Conservation (phyloP, 2,888 invertebrate species). For the Rhagonycha fulva region DNA sequence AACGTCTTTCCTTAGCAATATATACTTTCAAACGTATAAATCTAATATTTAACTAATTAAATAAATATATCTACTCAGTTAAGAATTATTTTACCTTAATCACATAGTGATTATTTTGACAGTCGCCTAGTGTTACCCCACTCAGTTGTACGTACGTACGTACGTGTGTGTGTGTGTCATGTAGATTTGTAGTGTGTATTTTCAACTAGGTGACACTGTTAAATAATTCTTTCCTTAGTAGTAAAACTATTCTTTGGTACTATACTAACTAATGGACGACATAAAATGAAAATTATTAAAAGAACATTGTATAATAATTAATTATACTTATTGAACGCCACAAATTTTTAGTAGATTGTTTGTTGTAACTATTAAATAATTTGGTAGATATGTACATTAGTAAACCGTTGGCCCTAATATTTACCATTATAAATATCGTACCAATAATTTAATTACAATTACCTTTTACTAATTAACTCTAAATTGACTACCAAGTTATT, state of each 20-base stretch:
- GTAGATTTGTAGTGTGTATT: no score
- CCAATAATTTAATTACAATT: background rate
- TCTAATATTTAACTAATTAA: background rate
- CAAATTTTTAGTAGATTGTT: background rate
- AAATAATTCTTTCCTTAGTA: background rate
- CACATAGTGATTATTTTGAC: background rate
- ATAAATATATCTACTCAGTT: background rate
- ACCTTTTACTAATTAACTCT: slow-evolving; percentile 32
- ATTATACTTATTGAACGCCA: background rate
- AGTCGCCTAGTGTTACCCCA: background rate
- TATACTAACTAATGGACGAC: background rate
- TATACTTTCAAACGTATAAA: background rate
- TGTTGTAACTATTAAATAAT: background rate
- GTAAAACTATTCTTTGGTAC: background rate
- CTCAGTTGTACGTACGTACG: background rate
- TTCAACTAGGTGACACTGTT: no score
- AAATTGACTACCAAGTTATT: slow-evolving; percentile 42
- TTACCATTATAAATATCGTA: slow-evolving; percentile 45
- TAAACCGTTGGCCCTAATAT: slow-evolving; percentile 49
- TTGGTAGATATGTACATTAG: slow-evolving; percentile 42
- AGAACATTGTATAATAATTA: background rate
- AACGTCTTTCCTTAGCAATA: background rate
- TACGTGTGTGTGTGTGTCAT: background rate
- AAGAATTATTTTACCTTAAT: background rate
- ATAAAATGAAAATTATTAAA: background rate